Conservation (phyloP, 2,113 vertebrate genomes). For the Leiothrix lutea region DNA sequence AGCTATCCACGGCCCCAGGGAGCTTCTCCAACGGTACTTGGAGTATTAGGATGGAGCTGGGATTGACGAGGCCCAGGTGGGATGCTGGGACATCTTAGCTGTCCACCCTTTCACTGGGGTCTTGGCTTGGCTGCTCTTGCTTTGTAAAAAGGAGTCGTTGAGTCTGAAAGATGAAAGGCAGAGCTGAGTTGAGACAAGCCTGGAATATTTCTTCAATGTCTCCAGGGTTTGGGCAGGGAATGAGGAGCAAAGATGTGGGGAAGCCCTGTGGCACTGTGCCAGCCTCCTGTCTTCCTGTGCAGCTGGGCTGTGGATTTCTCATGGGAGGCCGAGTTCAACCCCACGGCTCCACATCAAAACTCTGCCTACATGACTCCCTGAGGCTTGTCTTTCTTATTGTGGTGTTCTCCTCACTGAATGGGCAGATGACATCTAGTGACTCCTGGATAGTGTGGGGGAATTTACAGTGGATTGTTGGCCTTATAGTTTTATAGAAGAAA, state of each 20-base stretch:
- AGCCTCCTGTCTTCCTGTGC: background rate
- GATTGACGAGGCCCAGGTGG: too few relatives aligned
- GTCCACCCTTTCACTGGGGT: background rate
- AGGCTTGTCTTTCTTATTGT: background rate
- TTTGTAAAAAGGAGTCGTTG: background rate
- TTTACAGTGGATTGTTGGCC: background rate
- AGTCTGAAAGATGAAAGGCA: background rate
- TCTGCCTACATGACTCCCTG: background rate
- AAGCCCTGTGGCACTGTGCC: background rate
- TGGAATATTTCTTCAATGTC: background rate
- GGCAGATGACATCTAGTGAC: background rate
- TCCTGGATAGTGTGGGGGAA: background rate
- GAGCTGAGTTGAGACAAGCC: background rate
- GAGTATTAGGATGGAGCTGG: background rate
- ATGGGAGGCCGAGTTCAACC: background rate
- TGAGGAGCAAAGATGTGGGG: fast-evolving
- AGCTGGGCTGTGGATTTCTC: fast-evolving
- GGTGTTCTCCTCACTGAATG: fast-evolving
- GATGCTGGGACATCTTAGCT: background rate
- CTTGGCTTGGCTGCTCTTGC: background rate
- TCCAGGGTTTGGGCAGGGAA: background rate
- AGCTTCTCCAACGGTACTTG: fast-evolving
- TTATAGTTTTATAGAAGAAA: background rate
- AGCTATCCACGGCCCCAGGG: background rate
- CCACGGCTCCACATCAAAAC: background rate